These are phyloP conservation scores for Ceratoteleas bidentatus DNA, from an alignment of 1,140 invertebrate genomes.

Conservation along the genomic window DNA sequence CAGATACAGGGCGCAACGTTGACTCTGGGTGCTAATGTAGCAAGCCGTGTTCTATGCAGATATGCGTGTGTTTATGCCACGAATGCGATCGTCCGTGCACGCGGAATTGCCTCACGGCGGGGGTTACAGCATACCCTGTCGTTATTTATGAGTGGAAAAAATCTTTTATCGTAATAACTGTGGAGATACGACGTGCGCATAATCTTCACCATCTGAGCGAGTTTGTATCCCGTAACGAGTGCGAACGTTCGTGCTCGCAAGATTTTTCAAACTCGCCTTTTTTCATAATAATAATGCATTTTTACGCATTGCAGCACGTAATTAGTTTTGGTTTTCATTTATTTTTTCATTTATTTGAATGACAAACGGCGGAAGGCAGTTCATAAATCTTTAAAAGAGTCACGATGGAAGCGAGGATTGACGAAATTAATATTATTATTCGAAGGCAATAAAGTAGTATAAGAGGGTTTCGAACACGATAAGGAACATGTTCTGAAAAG, in stretches of 20 bases:
- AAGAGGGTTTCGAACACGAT: too few species aligned
- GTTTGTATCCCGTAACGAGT: slow-evolving; percentile 57
- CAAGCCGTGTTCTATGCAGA: slow-evolving; percentile 58
- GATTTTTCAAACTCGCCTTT: slow-evolving; percentile 10
- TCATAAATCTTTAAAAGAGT: slow-evolving; percentile 19
- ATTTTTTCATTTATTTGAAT: slow-evolving; percentile 18
- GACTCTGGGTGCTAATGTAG: slow-evolving; percentile 57
- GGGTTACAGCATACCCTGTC: slow-evolving; percentile 71
- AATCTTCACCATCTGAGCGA: slow-evolving; percentile 58
- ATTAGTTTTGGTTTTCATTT: slow-evolving; percentile 35
- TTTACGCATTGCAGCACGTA: slow-evolving; percentile 19
- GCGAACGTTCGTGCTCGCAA: slow-evolving; percentile 60
- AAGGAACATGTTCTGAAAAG: too few species aligned
- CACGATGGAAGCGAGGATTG: slow-evolving; percentile 12
- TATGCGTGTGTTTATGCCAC: slow-evolving; percentile 64
- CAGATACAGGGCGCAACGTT: slow-evolving; percentile 54
- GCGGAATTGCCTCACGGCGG: slow-evolving; percentile 72
- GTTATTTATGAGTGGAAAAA: slow-evolving; percentile 78
- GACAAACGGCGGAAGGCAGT: slow-evolving; percentile 12
- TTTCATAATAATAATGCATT: slow-evolving; percentile 23
- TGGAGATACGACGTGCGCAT: slow-evolving; percentile 68
- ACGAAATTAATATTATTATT: slow-evolving; percentile 19
- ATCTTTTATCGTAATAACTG: slow-evolving; percentile 79
- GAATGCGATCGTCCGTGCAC: slow-evolving; percentile 67
- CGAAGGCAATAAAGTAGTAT: too few species aligned